Evolutionary conservation across 2,888 invertebrate species (phyloP).

Genomic region (Drosophila fungiperda): DNA sequence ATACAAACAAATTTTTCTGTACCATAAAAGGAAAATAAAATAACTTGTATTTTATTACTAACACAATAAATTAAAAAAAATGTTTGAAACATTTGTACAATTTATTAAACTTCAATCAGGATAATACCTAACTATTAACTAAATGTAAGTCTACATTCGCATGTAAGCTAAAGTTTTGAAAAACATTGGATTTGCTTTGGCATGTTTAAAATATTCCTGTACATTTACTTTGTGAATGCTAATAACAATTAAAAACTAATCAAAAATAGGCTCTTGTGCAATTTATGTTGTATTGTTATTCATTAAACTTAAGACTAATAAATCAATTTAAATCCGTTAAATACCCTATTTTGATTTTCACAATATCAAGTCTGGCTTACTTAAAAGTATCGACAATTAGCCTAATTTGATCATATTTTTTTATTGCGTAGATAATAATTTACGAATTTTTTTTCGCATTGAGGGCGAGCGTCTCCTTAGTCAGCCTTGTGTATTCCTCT

Average conservation of each 20-base stretch:
- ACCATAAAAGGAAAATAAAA: background rate
- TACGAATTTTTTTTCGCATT: constrained; percentile 66
- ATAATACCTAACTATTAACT: background rate
- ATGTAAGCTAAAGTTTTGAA: constrained; percentile 1
- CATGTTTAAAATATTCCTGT: constrained; percentile 15
- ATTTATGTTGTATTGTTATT: constrained; percentile 13
- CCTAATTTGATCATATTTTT: constrained; percentile 54
- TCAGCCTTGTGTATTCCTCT: constrained; percentile 86
- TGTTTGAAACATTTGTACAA: background rate
- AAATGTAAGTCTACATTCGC: background rate
- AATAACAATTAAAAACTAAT: constrained; percentile 51
- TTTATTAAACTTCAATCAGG: constrained; percentile 2
- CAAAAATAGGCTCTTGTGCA: constrained; percentile 40
- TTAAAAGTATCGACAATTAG: constrained; percentile 31
- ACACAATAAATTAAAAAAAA: background rate
- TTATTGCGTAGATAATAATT: constrained; percentile 4
- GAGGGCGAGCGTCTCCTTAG: constrained; percentile 83
- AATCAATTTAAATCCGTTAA: constrained; percentile 37
- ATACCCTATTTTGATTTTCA: constrained; percentile 27
- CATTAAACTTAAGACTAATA: constrained; percentile 51
- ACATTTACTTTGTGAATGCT: constrained; percentile 18
- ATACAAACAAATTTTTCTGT: no score
- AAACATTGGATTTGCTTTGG: constrained; percentile 25
- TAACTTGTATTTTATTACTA: background rate
- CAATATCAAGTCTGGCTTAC: constrained; percentile 28